Evolutionary conservation across 2,888 invertebrate genomes (phyloP).

Genomic region (Drosophila phalerata): DNA sequence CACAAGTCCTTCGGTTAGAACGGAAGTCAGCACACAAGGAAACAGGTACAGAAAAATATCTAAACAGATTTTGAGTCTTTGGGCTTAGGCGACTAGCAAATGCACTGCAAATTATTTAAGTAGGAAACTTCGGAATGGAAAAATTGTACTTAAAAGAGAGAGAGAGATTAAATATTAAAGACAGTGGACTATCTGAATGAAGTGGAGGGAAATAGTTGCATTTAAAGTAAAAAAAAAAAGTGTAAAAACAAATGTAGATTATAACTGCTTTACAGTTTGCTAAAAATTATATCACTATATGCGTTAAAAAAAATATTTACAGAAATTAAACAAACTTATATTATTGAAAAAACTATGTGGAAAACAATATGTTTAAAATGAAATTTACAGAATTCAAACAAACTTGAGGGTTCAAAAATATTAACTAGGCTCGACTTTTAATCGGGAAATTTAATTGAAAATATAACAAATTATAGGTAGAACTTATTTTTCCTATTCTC

Average conservation of each 20-base stretch:
- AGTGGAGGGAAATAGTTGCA: background rate
- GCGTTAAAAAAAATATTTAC: too few relatives aligned
- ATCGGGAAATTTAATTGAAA: background rate
- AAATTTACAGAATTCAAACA: too few relatives aligned
- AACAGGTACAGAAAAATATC: constrained; percentile 14
- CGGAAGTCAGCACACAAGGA: constrained; percentile 62
- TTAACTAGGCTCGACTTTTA: background rate
- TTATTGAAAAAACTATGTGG: too few relatives aligned
- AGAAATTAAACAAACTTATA: too few relatives aligned
- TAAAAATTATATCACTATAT: too few relatives aligned
- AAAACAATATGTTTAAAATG: too few relatives aligned
- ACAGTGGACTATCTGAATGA: background rate
- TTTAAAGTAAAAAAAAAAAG: background rate
- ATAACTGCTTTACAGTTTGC: background rate
- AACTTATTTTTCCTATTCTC: too few relatives aligned
- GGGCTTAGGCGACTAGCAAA: constrained; percentile 26
- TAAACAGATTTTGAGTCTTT: background rate
- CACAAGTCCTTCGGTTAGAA: constrained; percentile 39
- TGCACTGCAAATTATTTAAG: constrained; percentile 27
- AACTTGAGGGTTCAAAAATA: background rate
- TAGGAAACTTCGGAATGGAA: too few relatives aligned
- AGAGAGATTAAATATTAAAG: background rate
- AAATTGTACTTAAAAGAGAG: too few relatives aligned
- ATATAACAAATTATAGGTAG: background rate
- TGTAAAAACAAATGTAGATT: background rate